Percentiles rank a stretch among this genome's conserved stretches.
Evolutionary conservation across 2,888 invertebrate genomes (phyloP).

Genomic region (Agonopterix arenella): DNA sequence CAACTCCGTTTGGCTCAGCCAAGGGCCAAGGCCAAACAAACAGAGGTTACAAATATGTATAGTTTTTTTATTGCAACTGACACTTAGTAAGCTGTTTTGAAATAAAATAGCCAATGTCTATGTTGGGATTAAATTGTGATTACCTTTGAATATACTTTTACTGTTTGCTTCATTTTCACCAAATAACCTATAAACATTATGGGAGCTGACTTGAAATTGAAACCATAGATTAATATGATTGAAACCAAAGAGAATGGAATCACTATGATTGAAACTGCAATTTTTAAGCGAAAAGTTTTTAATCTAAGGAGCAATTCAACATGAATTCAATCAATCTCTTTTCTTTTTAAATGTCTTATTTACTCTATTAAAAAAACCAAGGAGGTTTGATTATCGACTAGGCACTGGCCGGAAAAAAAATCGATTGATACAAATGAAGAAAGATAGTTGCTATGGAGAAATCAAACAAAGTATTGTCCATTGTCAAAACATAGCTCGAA

Average conservation of each 20-base stretch:
- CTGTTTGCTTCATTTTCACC: conserved; percentile 52
- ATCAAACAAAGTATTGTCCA: conserved; percentile 16
- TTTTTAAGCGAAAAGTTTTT: too few species aligned
- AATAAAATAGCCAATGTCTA: too few species aligned
- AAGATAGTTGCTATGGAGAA: conserved; percentile 38
- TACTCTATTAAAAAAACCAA: too few species aligned
- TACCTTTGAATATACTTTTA: conserved; percentile 56
- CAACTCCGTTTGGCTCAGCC: too few species aligned
- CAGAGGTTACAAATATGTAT: too few species aligned
- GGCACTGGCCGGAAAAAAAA: conserved; percentile 17
- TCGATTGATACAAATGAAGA: conserved; percentile 26
- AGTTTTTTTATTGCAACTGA: too few species aligned
- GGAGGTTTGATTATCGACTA: background rate
- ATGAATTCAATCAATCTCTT: too few species aligned
- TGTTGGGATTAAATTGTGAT: conserved; percentile 11
- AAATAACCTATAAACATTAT: conserved; percentile 37
- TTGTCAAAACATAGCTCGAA: background rate
- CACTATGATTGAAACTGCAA: too few species aligned
- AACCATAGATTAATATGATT: too few species aligned
- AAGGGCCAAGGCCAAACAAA: conserved; percentile 22
- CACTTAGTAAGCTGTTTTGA: background rate
- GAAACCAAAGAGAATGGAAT: too few species aligned
- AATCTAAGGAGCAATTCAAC: too few species aligned
- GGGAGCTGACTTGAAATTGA: background rate
- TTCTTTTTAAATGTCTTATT: too few species aligned